Evolutionary conservation across 2,888 invertebrate species (phyloP).

Genomic region (Aspidiotus destructor): DNA sequence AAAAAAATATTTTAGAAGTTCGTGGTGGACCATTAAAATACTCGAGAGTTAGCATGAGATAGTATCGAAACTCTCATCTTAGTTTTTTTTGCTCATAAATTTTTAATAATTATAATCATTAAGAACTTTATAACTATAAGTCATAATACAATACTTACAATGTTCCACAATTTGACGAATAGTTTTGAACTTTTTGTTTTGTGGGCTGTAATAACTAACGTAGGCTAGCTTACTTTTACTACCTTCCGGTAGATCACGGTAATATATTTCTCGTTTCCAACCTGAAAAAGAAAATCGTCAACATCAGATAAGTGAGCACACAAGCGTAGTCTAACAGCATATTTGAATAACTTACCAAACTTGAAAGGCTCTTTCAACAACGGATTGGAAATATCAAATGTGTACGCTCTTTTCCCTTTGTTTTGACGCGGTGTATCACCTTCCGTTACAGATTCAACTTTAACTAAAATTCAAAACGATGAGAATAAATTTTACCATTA

Average conservation of each 20-base stretch:
- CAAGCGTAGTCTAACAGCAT: neutral
- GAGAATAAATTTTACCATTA: no score
- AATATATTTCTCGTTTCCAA: constrained; percentile 21
- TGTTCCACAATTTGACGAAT: constrained; percentile 12
- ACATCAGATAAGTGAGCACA: neutral
- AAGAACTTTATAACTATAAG: neutral
- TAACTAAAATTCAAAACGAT: no score
- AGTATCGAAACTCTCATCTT: no score
- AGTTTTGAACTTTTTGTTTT: constrained; percentile 20
- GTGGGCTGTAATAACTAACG: constrained; percentile 21
- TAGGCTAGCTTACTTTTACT: constrained; percentile 19
- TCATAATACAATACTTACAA: constrained; percentile 1
- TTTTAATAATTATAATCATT: no score
- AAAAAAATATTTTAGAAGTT: neutral
- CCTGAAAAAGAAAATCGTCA: constrained; percentile 3
- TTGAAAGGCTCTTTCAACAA: constrained; percentile 23
- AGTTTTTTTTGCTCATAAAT: no score
- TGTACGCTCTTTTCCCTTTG: no score
- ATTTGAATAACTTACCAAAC: neutral
- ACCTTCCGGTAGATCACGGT: constrained; percentile 15
- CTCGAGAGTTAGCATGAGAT: neutral
- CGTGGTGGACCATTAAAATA: neutral
- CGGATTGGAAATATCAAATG: constrained; percentile 20
- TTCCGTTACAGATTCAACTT: no score
- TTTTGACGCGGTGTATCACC: no score